A percentile compares a stretch with the other conserved stretches of the same genome.
phyloP scores from a whole-genome alignment of 2,113 vertebrate species.

The Trochalopteron elliotii region DNA sequence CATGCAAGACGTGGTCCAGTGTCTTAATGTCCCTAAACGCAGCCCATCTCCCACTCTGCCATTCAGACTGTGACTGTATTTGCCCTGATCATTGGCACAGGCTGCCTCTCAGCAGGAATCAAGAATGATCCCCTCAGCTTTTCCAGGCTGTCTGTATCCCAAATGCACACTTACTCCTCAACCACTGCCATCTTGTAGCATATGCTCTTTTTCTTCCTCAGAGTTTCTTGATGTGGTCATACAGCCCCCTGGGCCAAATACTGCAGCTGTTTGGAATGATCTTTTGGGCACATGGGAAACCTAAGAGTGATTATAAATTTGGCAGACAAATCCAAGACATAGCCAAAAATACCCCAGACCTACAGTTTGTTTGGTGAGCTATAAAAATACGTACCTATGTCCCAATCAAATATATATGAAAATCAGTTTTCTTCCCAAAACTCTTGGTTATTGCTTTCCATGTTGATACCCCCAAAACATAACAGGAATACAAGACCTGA shows the following conservation, averaged over 20 bases:
- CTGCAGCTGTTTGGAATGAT: neutral
- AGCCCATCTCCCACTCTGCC: neutral
- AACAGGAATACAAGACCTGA: neutral
- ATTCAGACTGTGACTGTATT: neutral
- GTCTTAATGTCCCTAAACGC: fast-evolving
- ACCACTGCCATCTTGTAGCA: neutral
- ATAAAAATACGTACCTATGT: neutral
- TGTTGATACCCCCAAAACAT: neutral
- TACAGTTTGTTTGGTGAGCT: neutral
- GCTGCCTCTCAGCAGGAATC: neutral
- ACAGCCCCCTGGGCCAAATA: neutral
- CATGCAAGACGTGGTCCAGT: neutral
- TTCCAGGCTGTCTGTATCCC: neutral
- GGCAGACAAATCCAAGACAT: neutral
- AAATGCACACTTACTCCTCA: neutral
- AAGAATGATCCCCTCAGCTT: neutral
- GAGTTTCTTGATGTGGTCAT: neutral
- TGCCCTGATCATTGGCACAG: neutral
- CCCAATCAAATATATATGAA: neutral
- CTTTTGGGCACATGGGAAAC: neutral
- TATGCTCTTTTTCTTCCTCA: neutral
- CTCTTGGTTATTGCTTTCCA: neutral
- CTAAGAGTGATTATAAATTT: neutral
- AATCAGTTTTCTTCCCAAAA: neutral
- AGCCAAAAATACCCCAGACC: neutral